A percentile compares a stretch with the other conserved stretches of the same genome.
Conservation (phyloP, 2,113 vertebrate genomes). For the Pseudonaja textilis region DNA sequence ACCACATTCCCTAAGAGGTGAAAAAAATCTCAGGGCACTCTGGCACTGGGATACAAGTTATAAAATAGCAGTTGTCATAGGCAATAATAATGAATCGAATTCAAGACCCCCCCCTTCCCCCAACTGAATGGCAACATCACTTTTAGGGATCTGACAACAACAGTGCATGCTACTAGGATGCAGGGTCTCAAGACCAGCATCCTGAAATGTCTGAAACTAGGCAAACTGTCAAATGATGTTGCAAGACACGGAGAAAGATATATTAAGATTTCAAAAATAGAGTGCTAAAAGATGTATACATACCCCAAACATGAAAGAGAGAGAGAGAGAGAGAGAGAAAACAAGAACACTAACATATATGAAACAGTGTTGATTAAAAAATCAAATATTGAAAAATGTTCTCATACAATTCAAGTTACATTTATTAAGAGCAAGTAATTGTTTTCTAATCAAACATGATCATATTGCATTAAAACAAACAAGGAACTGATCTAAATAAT, state of each 20-base stretch:
- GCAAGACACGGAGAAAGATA: background rate
- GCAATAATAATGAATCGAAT: too few species aligned
- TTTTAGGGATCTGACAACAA: background rate
- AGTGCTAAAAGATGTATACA: background rate
- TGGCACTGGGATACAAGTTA: too few species aligned
- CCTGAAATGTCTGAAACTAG: background rate
- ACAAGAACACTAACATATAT: background rate
- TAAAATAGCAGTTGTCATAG: too few species aligned
- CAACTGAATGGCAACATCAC: too few species aligned
- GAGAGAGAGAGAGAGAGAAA: too few species aligned
- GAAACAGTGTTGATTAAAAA: background rate
- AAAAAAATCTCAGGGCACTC: too few species aligned
- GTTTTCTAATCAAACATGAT: too few species aligned
- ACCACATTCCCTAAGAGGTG: too few species aligned
- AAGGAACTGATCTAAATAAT: background rate
- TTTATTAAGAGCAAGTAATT: background rate
- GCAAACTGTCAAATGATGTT: background rate
- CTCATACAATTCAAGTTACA: background rate
- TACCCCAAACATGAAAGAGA: too few species aligned
- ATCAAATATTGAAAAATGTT: background rate
- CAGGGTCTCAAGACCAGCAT: background rate
- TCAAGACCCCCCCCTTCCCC: too few species aligned
- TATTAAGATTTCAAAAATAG: background rate
- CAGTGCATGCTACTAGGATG: background rate
- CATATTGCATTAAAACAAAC: background rate